phyloP scores from a whole-genome alignment of 2,113 vertebrate genomes.

The Deroptyus accipitrinus region DNA sequence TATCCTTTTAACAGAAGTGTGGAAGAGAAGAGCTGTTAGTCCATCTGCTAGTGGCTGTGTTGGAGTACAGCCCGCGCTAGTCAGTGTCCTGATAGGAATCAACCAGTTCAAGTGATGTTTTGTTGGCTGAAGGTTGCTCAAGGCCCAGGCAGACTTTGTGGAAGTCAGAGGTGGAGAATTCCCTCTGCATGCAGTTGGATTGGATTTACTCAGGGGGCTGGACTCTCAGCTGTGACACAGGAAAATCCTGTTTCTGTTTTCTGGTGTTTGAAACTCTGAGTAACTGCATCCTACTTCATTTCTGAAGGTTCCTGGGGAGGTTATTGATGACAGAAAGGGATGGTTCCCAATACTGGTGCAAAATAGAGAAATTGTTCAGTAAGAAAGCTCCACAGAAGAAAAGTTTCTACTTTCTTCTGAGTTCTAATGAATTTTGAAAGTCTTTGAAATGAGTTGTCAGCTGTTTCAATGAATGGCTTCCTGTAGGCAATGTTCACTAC shows the following conservation, averaged over 20 bases:
- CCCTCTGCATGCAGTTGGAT: neutral
- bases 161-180: neutral
- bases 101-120: neutral
- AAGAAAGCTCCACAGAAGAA: neutral
- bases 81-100: neutral
- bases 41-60: neutral
- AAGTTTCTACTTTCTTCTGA: neutral
- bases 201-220: neutral
- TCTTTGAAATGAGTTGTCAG: neutral
- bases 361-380: neutral
- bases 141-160: neutral
- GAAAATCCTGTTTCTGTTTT: neutral
- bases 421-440: neutral
- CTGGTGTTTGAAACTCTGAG: neutral
- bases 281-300: neutral
- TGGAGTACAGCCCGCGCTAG: neutral
- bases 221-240: neutral
- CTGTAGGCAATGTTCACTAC: neutral
- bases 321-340: neutral
- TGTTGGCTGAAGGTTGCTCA: neutral
- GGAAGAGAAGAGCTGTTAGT: neutral
- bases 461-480: neutral
- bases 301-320: neutral
- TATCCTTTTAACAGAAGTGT: neutral
- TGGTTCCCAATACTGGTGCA: neutral